Evolutionary conservation across 2,888 invertebrate species (phyloP).

Genomic region (Altica lythri): DNA sequence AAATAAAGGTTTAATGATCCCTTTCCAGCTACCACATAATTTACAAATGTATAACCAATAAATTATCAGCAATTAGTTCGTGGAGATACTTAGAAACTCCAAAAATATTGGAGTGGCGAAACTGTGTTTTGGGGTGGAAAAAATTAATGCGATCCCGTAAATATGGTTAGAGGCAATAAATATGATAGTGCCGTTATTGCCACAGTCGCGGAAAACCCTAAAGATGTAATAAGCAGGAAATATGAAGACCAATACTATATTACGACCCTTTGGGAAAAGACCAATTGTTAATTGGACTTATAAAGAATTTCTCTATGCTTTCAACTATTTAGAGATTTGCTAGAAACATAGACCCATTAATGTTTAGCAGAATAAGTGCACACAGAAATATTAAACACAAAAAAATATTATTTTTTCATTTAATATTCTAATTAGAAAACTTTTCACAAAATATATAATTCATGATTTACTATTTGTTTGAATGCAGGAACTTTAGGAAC

Average conservation of each 20-base stretch:
- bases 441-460: no score
- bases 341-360: background rate
- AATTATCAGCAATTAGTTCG: constrained; percentile 31
- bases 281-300: constrained; percentile 25
- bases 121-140: constrained; percentile 40
- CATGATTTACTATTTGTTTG: no score
- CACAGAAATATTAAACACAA: no score
- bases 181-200: constrained; percentile 43
- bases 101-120: constrained; percentile 2
- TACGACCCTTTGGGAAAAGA: constrained; percentile 39
- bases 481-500: no score
- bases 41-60: constrained; percentile 33
- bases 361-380: no score
- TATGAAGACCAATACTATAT: constrained; percentile 53
- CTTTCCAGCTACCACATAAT: constrained; percentile 24
- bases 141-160: constrained; percentile 52
- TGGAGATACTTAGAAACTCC: constrained; percentile 3
- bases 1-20: constrained; percentile 21
- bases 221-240: constrained; percentile 50
- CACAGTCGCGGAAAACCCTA: constrained; percentile 36
- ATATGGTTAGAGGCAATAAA: constrained; percentile 52
- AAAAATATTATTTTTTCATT: no score
- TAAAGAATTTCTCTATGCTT: no score
- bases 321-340: no score
- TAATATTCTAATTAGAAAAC: no score